A percentile compares a stretch with the other conserved stretches of the same genome.
Evolutionary conservation across 2,797 vertebrate species (phyloP).

Genomic region (Darevskia nairensis): DNA sequence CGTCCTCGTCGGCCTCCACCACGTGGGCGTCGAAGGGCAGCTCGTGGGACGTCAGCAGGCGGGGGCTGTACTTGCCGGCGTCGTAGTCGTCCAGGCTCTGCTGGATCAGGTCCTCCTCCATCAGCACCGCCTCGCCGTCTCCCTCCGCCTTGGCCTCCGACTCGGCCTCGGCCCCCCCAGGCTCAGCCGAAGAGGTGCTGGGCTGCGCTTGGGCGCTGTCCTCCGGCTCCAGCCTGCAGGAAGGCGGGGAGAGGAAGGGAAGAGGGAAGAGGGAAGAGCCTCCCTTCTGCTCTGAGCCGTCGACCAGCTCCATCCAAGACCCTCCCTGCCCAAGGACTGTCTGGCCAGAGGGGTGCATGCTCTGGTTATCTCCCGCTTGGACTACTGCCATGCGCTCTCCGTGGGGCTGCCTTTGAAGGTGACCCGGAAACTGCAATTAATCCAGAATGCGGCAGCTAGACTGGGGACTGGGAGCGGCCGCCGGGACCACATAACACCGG

Average conservation of each 20-base stretch:
- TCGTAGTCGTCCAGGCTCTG: slow-evolving; percentile 97
- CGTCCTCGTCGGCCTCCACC: slow-evolving; percentile 89
- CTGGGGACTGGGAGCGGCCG: too few species aligned
- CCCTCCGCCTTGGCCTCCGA: slow-evolving; percentile 74
- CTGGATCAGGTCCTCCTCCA: slow-evolving; percentile 97
- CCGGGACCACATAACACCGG: too few species aligned
- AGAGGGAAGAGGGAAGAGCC: not conserved
- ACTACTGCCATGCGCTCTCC: too few species aligned
- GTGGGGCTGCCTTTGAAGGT: too few species aligned
- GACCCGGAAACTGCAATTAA: too few species aligned
- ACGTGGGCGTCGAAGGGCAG: slow-evolving; percentile 93
- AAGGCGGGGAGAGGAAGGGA: not conserved
- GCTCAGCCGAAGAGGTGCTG: slow-evolving; percentile 52
- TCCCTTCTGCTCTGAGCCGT: too few species aligned
- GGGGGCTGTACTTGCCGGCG: slow-evolving; percentile 92
- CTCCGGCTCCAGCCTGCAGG: slow-evolving; percentile 66
- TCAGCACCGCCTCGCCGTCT: slow-evolving; percentile 88
- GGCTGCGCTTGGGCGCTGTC: slow-evolving; percentile 60
- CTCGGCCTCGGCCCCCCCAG: slow-evolving; percentile 66
- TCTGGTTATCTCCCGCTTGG: too few species aligned
- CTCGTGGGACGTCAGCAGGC: slow-evolving; percentile 86
- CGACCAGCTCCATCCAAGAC: too few species aligned
- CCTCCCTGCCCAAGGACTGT: accelerated
- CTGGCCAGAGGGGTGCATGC: too few species aligned
- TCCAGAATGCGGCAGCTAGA: too few species aligned